Base-by-base conservation (phyloP, 2,113 vertebrate genomes). In the Plectropomus leopardus region DNA sequence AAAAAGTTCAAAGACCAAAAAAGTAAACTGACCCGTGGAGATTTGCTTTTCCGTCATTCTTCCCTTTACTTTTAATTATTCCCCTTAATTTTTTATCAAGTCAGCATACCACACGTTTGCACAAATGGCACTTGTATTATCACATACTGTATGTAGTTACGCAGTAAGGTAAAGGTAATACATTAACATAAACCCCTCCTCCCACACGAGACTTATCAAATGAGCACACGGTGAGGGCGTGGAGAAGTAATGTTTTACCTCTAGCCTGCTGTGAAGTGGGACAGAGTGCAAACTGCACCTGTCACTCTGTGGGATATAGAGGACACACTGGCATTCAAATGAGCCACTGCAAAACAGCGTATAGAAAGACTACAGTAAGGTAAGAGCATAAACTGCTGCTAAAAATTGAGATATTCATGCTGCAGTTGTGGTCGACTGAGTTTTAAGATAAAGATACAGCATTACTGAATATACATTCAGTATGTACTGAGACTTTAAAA, bases 191-290 rank as follows among this genome's bases (percentile, higher is more conserved):
- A 83, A 73, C 74, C 17, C 86, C 89, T 78, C 90, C 91, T n/a
- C 28, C 13, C 24, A 10, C 7, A 10, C 0, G 44, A 21, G 16
- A 2, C 23, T 30, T 72, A 70, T 77, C 94, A 93, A 92, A 91
- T 92, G n/a, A 85, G 57, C 21, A 48, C 7, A 19, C 11, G 26
- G 2, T 2, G 36, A 36, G 82, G 88, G 88, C 88, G 90, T 88
- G 89, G 72, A 65, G 9, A 48, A 58, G 74, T 77, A 79, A 72
- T 92, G 92, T 93, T 94, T n/a, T 94, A 93, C 82, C 51, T 94
- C 51, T 57, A 53, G 53, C 59, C 13, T 47, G 64, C 40, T 13
- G 42, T 53, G 69, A 94, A 93, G 81, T 92, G 89, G 90, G 92
- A 84, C 93, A 93, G 66, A 71, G 82, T 78, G 84, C 74, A 69